Evolutionary conservation across 1,140 invertebrate species (phyloP).

Genomic region (Diachasmimorpha longicaudata): DNA sequence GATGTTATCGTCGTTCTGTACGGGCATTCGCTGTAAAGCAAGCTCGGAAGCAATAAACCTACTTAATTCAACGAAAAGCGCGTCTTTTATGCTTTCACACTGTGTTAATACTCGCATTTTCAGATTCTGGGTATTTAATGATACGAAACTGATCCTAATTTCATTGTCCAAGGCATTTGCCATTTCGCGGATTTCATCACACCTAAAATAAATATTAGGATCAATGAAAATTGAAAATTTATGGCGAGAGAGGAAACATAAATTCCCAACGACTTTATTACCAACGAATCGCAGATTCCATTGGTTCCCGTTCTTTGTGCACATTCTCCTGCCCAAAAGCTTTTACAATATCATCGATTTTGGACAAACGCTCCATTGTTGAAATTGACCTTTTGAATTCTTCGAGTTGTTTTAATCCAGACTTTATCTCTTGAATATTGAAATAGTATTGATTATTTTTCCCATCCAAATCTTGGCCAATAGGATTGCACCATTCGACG

Average conservation of each 20-base stretch:
- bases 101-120: conserved; percentile 10
- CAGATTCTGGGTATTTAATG: conserved; percentile 3
- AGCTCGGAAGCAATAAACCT: conserved; percentile 23
- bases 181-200: background rate
- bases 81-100: conserved; percentile 26
- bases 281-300: conserved; percentile 8
- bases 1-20: background rate
- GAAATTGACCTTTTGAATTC: background rate
- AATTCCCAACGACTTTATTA: background rate
- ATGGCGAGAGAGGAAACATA: background rate
- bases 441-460: background rate
- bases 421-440: background rate
- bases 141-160: conserved; percentile 11
- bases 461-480: too few species aligned
- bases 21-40: background rate
- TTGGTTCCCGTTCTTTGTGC: background rate
- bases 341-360: background rate
- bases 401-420: background rate
- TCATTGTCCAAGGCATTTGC: background rate
- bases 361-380: background rate
- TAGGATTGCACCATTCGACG: too few species aligned
- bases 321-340: background rate
- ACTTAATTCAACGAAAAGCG: conserved; percentile 19
- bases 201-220: background rate
- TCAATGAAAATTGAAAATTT: background rate